Conservation (phyloP, 2,888 invertebrate genomes). For the Endotricha flammealis region DNA sequence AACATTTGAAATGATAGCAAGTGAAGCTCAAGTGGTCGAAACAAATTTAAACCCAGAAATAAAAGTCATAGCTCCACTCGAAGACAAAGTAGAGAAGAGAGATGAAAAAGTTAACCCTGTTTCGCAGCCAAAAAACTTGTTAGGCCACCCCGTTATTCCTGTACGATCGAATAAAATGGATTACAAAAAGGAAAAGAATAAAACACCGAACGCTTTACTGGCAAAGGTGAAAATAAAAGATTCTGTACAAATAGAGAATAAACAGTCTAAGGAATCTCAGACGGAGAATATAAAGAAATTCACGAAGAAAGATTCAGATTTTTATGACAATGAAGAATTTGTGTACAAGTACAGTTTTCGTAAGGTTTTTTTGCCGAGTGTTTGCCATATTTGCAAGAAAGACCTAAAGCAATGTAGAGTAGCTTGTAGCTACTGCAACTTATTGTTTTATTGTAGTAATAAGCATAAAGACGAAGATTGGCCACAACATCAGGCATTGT, state of each 20-base stretch:
- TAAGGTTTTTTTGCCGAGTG: slow-evolving; percentile 79
- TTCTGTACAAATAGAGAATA: slow-evolving; percentile 41
- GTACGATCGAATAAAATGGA: slow-evolving; percentile 73
- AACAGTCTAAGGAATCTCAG: slow-evolving; percentile 51
- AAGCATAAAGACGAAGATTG: slow-evolving; percentile 80
- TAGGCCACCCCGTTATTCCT: slow-evolving; percentile 74
- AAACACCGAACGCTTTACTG: slow-evolving; percentile 55
- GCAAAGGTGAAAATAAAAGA: slow-evolving; percentile 70
- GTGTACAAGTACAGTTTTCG: slow-evolving; percentile 82
- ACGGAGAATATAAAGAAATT: slow-evolving; percentile 42
- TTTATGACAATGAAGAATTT: slow-evolving; percentile 77
- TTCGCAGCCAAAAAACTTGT: slow-evolving; percentile 76
- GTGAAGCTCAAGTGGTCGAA: slow-evolving; percentile 33
- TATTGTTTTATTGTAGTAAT: slow-evolving; percentile 81
- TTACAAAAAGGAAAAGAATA: slow-evolving; percentile 72
- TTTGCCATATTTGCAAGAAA: slow-evolving; percentile 75
- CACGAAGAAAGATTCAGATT: slow-evolving; percentile 33
- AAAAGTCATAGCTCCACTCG: slow-evolving; percentile 49
- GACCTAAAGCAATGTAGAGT: slow-evolving; percentile 44
- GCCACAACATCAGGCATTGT: slow-evolving; percentile 77
- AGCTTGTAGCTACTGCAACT: slow-evolving; percentile 72
- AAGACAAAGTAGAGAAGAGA: slow-evolving; percentile 35
- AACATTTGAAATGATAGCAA: slow-evolving; percentile 62
- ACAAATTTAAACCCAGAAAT: slow-evolving; percentile 48
- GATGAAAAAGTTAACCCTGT: slow-evolving; percentile 42